These are phyloP conservation scores for Pterobdella sp. DNA, from an alignment of 2,888 invertebrate genomes.

Conservation along the genomic window DNA sequence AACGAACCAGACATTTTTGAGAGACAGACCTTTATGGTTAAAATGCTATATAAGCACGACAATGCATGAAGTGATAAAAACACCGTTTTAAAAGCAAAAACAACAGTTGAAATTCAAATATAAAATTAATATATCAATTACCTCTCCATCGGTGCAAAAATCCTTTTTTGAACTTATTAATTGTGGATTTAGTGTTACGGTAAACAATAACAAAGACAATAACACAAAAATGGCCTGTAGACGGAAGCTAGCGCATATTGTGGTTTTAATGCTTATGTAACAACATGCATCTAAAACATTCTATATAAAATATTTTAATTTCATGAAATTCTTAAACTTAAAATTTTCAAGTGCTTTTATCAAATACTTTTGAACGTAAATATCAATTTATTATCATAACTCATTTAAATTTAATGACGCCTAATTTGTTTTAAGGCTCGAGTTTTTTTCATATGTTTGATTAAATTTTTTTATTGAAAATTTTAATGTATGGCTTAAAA, in stretches of 20 bases:
- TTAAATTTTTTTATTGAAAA: too few species aligned
- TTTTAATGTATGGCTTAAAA: too few species aligned
- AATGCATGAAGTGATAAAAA: neutral
- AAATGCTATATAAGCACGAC: neutral
- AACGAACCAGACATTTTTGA: constrained; percentile 6
- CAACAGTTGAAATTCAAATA: neutral
- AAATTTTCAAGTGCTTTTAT: too few species aligned
- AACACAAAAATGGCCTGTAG: constrained; percentile 5
- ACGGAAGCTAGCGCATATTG: neutral
- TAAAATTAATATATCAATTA: neutral
- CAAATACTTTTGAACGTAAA: too few species aligned
- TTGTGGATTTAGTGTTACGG: neutral
- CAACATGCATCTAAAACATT: neutral
- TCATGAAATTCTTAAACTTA: too few species aligned
- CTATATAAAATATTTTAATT: neutral
- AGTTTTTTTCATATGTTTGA: too few species aligned
- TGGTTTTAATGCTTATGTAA: too few species aligned
- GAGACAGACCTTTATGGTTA: constrained; percentile 3
- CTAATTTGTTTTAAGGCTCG: too few species aligned
- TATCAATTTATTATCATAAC: too few species aligned
- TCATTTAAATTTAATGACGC: too few species aligned
- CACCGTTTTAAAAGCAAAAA: neutral
- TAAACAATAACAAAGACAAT: constrained; percentile 14
- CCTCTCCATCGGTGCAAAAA: constrained; percentile 5
- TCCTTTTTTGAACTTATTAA: constrained; percentile 4